A percentile compares a stretch with the other conserved stretches of the same genome.
phyloP scores from a whole-genome alignment of 2,888 invertebrate genomes.

The Steinernema hermaphroditum region DNA sequence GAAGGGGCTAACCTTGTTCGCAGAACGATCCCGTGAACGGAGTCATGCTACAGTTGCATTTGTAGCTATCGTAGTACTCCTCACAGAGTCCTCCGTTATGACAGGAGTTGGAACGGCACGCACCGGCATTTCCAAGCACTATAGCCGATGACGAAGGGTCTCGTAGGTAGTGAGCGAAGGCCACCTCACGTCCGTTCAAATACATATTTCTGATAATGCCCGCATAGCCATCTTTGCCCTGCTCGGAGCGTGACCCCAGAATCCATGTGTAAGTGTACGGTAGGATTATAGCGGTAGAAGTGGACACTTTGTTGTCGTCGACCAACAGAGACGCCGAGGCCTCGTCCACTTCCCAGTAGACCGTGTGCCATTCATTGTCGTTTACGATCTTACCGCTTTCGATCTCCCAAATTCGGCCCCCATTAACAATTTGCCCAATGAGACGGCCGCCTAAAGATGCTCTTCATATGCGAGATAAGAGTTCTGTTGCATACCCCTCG shows the following conservation, averaged over 20 bases:
- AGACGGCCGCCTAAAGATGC: conserved; percentile 49
- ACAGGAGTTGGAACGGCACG: conserved; percentile 54
- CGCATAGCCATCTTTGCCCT: conserved; percentile 59
- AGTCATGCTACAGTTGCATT: conserved; percentile 61
- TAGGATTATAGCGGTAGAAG: conserved; percentile 33
- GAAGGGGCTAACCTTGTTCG: conserved; percentile 48
- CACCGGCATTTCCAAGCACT: conserved; percentile 54
- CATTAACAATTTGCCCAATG: conserved; percentile 62
- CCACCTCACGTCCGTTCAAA: conserved; percentile 57
- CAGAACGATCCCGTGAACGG: conserved; percentile 63
- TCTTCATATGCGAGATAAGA: no score
- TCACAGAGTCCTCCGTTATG: conserved; percentile 58
- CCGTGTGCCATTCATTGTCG: conserved; percentile 60
- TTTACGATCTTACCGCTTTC: conserved; percentile 51
- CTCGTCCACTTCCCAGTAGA: conserved; percentile 48
- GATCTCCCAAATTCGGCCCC: conserved; percentile 58
- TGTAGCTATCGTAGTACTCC: conserved; percentile 61
- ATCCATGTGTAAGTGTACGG: conserved; percentile 49
- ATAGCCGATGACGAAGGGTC: conserved; percentile 25
- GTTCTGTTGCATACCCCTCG: conserved; percentile 54
- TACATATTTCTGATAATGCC: conserved; percentile 61
- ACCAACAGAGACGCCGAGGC: neutral
- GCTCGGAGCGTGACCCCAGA: conserved; percentile 54
- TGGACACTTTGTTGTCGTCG: conserved; percentile 15
- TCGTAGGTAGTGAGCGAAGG: conserved; percentile 32